Percentiles rank a stretch among this genome's conserved stretches.
phyloP scores from a whole-genome alignment of 1,140 invertebrate species.

The Cotesia glomerata region DNA sequence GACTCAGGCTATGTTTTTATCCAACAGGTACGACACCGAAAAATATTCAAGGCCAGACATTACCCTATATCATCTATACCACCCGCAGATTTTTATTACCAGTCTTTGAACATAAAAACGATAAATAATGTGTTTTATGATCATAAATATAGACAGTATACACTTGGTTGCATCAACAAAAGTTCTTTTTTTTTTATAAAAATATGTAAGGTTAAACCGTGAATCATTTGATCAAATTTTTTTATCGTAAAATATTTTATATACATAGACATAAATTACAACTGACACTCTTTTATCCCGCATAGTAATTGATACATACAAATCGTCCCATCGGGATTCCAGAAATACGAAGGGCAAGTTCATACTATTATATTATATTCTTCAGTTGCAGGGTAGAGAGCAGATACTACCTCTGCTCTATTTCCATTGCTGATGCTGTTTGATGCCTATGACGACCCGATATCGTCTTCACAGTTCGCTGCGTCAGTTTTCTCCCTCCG shows the following conservation, averaged over 20 bases:
- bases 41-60: no score
- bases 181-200: background rate
- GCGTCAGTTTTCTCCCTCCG: slow-evolving; percentile 37
- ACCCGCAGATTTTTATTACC: background rate
- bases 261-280: background rate
- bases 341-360: slow-evolving; percentile 27
- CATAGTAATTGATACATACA: slow-evolving; percentile 50
- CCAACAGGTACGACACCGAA: no score
- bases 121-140: background rate
- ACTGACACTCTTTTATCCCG: background rate
- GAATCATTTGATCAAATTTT: no score
- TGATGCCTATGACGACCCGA: slow-evolving; percentile 44
- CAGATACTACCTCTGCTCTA: slow-evolving; percentile 19
- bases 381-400: background rate
- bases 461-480: slow-evolving; percentile 54
- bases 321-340: slow-evolving; percentile 44
- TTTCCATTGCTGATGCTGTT: slow-evolving; percentile 49
- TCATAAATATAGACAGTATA: background rate
- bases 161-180: no score
- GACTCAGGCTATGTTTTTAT: no score
- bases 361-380: no score
- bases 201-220: background rate
- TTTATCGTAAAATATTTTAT: background rate
- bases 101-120: background rate
- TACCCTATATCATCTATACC: background rate